Evolutionary conservation across 2,797 vertebrate species (phyloP).

Genomic region (Arnoldichthys spilopterus): DNA sequence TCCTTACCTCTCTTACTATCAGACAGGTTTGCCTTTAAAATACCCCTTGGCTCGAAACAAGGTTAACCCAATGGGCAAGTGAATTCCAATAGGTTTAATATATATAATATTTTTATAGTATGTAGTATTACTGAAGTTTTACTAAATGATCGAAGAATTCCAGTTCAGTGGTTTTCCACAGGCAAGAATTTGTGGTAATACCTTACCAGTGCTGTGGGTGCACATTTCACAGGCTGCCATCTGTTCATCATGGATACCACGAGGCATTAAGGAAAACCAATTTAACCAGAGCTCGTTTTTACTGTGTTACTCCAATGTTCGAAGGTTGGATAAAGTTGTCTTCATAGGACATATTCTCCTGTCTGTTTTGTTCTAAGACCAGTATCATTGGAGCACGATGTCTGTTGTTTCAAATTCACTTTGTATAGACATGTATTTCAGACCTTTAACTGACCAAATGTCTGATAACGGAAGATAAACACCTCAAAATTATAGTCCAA

Average conservation of each 20-base stretch:
- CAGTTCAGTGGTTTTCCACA: no score
- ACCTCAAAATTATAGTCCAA: no score
- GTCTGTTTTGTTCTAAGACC: background rate
- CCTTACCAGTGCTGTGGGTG: background rate
- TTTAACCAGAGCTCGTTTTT: background rate
- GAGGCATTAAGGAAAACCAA: background rate
- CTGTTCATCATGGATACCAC: background rate
- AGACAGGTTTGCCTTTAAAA: background rate
- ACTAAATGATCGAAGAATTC: no score
- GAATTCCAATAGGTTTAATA: background rate
- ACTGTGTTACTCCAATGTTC: background rate
- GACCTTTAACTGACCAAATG: background rate
- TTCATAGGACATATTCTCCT: no score
- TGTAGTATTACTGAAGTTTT: no score
- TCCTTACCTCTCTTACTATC: background rate
- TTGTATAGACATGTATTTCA: background rate
- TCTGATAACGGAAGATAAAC: no score
- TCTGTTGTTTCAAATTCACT: background rate
- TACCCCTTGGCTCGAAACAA: background rate
- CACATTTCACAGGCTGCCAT: background rate
- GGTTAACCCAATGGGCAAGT: background rate
- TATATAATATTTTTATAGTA: no score
- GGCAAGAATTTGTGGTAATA: background rate
- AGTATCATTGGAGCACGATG: background rate
- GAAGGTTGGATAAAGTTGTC: background rate